Evolutionary conservation across 2,797 vertebrate genomes (phyloP).

Genomic region (Coranthus polyacanthus): DNA sequence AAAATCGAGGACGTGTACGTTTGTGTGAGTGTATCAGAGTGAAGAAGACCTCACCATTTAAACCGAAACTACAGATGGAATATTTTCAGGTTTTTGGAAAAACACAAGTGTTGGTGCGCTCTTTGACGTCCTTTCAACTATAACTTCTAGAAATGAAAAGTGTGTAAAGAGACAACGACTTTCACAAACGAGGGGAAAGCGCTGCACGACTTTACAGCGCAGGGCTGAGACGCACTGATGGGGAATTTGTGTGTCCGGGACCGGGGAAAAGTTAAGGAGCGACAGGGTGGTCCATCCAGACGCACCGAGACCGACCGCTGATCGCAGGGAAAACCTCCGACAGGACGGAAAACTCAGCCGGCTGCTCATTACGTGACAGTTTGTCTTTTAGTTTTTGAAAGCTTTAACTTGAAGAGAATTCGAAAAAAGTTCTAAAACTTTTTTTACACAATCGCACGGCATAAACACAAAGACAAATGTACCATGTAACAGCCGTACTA

Average conservation of each 20-base stretch:
- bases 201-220: not conserved
- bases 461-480: not conserved
- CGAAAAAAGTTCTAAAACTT: slow-evolving; percentile 44
- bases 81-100: not conserved
- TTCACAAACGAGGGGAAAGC: slow-evolving; percentile 1
- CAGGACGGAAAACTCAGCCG: not conserved
- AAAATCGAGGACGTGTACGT: slow-evolving; percentile 1
- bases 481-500: not conserved
- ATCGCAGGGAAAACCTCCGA: slow-evolving; percentile 7
- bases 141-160: slow-evolving; percentile 11
- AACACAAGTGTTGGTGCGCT: slow-evolving; percentile 18
- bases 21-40: not conserved
- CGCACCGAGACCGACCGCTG: slow-evolving; percentile 36
- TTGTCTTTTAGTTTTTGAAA: slow-evolving; percentile 6
- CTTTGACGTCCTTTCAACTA: slow-evolving; percentile 6
- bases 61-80: not conserved
- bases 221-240: not conserved
- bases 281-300: slow-evolving; percentile 53
- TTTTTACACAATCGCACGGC: slow-evolving; percentile 10
- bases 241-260: slow-evolving; percentile 10
- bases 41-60: slow-evolving; percentile 14
- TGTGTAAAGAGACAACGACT: slow-evolving; percentile 9
- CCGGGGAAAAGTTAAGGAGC: slow-evolving; percentile 45
- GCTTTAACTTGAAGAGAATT: not conserved
- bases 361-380: not conserved